These are phyloP conservation scores for Oligia latruncula DNA, from an alignment of 2,888 invertebrate species.

Conservation along the genomic window DNA sequence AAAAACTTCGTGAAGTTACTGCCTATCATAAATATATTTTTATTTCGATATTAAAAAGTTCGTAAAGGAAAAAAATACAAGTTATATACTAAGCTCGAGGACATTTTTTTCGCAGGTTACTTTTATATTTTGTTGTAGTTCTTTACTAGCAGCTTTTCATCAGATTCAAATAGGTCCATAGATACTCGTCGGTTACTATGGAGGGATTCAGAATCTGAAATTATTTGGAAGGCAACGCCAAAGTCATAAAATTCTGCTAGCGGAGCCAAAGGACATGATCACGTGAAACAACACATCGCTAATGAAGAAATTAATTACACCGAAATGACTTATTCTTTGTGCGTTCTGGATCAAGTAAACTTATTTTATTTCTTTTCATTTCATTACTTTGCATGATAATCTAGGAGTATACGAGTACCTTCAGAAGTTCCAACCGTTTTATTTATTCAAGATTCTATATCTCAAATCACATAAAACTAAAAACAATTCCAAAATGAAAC, in stretches of 20 bases:
- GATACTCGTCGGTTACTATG: background rate
- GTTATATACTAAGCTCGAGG: constrained; percentile 29
- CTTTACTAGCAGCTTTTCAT: background rate
- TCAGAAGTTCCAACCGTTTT: background rate
- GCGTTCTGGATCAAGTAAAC: background rate
- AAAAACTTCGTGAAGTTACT: constrained; percentile 50
- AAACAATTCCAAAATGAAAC: constrained; percentile 39
- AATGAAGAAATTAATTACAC: background rate
- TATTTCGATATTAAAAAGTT: constrained; percentile 63
- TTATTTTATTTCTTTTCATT: background rate
- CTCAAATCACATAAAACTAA: constrained; percentile 19
- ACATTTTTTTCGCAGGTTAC: constrained; percentile 12
- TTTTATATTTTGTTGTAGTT: background rate
- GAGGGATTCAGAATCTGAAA: background rate
- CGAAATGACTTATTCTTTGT: too few species aligned
- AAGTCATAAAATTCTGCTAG: background rate
- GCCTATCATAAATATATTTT: constrained; percentile 58
- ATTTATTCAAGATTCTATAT: constrained; percentile 16
- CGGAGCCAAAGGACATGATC: too few species aligned
- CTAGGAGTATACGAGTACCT: background rate
- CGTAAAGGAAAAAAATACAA: constrained; percentile 38
- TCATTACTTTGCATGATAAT: background rate
- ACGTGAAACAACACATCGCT: background rate
- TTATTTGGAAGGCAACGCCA: background rate
- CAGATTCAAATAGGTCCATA: background rate